Percentiles rank a stretch among this genome's conserved stretches.
These are phyloP conservation scores for Drosophila repleta DNA, from an alignment of 1,140 invertebrate genomes.

Conservation along the genomic window DNA sequence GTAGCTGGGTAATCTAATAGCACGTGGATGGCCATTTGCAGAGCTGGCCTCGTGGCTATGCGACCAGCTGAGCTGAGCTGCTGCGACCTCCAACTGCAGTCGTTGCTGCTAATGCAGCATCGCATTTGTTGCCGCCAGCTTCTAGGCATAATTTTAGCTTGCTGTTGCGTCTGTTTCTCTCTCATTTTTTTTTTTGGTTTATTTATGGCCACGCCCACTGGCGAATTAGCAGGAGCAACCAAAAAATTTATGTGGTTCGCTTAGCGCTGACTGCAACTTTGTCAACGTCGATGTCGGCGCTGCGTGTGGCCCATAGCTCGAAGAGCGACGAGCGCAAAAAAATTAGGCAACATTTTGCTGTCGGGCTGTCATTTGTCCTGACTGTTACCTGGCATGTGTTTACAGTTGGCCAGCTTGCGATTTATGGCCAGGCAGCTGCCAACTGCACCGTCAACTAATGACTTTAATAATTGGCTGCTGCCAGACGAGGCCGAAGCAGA, in stretches of 20 bases:
- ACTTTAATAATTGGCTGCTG: constrained; percentile 60
- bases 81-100: neutral
- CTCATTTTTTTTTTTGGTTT: constrained; percentile 4
- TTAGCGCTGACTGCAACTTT: constrained; percentile 46
- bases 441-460: constrained; percentile 51
- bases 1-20: constrained; percentile 65
- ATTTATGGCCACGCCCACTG: constrained; percentile 41
- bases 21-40: constrained; percentile 52
- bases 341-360: constrained; percentile 76
- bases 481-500: neutral
- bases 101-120: constrained; percentile 57
- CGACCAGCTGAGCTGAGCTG: constrained; percentile 1
- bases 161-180: constrained; percentile 13
- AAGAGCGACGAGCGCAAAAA: constrained; percentile 37
- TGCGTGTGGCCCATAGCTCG: constrained; percentile 4
- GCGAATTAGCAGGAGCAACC: constrained; percentile 31
- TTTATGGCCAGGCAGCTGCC: constrained; percentile 57
- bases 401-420: constrained; percentile 44
- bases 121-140: constrained; percentile 35
- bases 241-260: constrained; percentile 32
- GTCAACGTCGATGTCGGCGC: constrained; percentile 36
- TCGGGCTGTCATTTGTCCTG: constrained; percentile 55
- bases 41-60: constrained; percentile 2
- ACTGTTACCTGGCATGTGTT: constrained; percentile 61
- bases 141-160: constrained; percentile 44